These are phyloP conservation scores for Trimorus sp. DNA, from an alignment of 2,888 invertebrate genomes.

Conservation along the genomic window DNA sequence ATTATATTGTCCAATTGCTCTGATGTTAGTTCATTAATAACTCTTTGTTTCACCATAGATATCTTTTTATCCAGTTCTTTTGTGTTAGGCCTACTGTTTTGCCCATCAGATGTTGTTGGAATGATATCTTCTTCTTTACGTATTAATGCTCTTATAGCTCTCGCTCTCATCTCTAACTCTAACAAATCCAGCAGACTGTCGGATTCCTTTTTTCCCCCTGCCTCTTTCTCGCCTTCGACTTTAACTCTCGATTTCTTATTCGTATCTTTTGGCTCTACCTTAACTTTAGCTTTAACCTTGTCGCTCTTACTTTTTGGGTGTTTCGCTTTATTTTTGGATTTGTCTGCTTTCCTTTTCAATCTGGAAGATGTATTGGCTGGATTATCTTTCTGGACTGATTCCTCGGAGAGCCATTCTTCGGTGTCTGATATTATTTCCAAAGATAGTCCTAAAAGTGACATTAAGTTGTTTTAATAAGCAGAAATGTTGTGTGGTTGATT, in stretches of 20 bases:
- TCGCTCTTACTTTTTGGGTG: conserved; percentile 59
- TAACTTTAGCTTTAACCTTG: conserved; percentile 55
- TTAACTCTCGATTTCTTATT: conserved; percentile 70
- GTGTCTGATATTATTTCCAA: conserved; percentile 80
- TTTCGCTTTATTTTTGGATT: conserved; percentile 68
- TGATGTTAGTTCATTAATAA: conserved; percentile 69
- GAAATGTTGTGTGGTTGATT: too few relatives aligned
- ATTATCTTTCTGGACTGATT: conserved; percentile 71
- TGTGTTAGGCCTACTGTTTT: conserved; percentile 38
- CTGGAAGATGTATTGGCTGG: conserved; percentile 66
- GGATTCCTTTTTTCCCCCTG: conserved; percentile 76
- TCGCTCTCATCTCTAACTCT: conserved; percentile 84
- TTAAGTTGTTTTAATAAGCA: too few relatives aligned
- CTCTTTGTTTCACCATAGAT: conserved; percentile 62
- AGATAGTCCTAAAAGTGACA: conserved; percentile 67
- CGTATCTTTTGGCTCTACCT: conserved; percentile 70
- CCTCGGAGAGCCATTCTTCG: conserved; percentile 78
- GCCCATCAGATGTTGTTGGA: conserved; percentile 65
- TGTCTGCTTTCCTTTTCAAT: conserved; percentile 67
- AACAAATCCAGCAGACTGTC: conserved; percentile 83
- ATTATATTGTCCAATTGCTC: conserved; percentile 74
- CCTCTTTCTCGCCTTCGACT: conserved; percentile 70
- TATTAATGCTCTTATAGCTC: conserved; percentile 83
- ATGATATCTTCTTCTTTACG: conserved; percentile 79
- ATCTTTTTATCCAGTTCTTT: conserved; percentile 60